These are phyloP conservation scores for Desmodus rotundus DNA, from an alignment of 2,113 vertebrate genomes.

Conservation along the genomic window DNA sequence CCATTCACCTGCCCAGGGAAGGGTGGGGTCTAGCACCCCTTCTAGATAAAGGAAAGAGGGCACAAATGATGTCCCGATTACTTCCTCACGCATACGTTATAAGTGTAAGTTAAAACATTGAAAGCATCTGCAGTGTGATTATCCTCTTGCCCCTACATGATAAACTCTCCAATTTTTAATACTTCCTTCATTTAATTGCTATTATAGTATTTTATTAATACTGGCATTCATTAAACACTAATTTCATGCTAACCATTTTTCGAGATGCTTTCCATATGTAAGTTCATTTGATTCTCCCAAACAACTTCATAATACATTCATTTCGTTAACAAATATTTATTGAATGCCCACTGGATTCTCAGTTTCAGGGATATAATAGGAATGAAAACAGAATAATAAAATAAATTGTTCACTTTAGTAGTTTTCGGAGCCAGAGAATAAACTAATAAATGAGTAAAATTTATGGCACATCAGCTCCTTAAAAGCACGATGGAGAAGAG, in stretches of 20 bases:
- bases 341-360: constrained; percentile 13
- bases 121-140: neutral
- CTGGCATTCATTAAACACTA: constrained; percentile 48
- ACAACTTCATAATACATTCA: constrained; percentile 4
- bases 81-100: neutral
- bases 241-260: constrained; percentile 43
- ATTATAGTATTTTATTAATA: constrained; percentile 28
- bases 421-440: neutral
- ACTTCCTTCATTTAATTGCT: constrained; percentile 7
- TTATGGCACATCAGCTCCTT: neutral
- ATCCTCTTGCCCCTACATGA: neutral
- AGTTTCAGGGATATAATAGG: neutral
- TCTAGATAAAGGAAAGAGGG: neutral
- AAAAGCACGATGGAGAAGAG: neutral
- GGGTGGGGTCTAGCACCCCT: neutral
- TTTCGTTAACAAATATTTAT: constrained; percentile 41
- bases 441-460: neutral
- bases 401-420: neutral
- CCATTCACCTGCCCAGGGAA: neutral
- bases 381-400: constrained; percentile 18
- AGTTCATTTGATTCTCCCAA: constrained; percentile 26
- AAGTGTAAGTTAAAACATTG: neutral
- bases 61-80: neutral
- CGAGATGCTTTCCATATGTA: constrained; percentile 38
- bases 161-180: constrained; percentile 1